These are phyloP conservation scores for Tuta absoluta DNA, from an alignment of 2,888 invertebrate genomes.

Conservation along the genomic window DNA sequence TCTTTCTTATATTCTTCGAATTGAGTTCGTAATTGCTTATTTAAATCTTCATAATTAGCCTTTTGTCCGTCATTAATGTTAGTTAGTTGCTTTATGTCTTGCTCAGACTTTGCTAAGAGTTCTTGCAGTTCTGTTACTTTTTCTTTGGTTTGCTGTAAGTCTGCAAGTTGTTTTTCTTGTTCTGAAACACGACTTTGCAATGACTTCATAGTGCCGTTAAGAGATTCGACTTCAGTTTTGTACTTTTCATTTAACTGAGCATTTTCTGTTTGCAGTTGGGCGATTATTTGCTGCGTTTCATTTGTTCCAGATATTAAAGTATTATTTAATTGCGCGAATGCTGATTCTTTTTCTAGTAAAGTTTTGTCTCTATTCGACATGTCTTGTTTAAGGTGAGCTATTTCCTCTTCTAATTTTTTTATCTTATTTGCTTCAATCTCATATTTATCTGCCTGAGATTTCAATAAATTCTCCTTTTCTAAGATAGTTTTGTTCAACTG, in stretches of 20 bases:
- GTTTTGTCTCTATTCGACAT: slow-evolving; percentile 50
- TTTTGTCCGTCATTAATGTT: slow-evolving; percentile 75
- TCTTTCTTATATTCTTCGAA: slow-evolving; percentile 73
- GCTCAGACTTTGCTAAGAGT: slow-evolving; percentile 68
- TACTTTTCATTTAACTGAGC: slow-evolving; percentile 60
- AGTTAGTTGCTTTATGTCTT: slow-evolving; percentile 69
- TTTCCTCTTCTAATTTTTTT: slow-evolving; percentile 56
- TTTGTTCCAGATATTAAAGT: slow-evolving; percentile 54
- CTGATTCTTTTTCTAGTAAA: slow-evolving; percentile 58
- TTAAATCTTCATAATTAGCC: slow-evolving; percentile 73
- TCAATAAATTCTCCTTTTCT: slow-evolving; percentile 63
- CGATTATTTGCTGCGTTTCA: slow-evolving; percentile 59
- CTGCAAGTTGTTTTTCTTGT: slow-evolving; percentile 61
- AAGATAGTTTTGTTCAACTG: slow-evolving; percentile 55
- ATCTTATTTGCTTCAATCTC: slow-evolving; percentile 53
- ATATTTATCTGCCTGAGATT: slow-evolving; percentile 54
- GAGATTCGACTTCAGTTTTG: slow-evolving; percentile 63
- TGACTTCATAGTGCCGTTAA: slow-evolving; percentile 57
- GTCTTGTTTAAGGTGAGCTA: slow-evolving; percentile 55
- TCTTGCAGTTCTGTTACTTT: slow-evolving; percentile 68
- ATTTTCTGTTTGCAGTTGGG: slow-evolving; percentile 63
- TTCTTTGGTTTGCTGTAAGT: slow-evolving; percentile 60
- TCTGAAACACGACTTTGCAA: slow-evolving; percentile 59
- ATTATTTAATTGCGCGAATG: slow-evolving; percentile 56
- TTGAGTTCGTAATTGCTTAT: slow-evolving; percentile 66